Percentiles rank a stretch among this genome's conserved stretches.
phyloP scores from a whole-genome alignment of 2,113 vertebrate species.

The Hystrix cristata region DNA sequence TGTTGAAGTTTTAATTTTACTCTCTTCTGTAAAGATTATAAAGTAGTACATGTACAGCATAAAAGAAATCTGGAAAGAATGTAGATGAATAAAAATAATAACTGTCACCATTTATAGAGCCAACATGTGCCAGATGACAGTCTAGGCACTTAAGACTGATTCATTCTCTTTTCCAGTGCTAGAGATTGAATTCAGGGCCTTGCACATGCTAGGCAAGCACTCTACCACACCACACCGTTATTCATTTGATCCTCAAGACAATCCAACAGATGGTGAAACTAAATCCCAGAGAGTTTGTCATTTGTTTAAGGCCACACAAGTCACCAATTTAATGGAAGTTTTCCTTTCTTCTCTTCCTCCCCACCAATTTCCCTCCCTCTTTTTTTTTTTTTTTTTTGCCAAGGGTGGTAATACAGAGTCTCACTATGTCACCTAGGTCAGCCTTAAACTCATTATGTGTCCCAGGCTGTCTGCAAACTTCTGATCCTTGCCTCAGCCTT shows the following conservation, averaged over 20 bases:
- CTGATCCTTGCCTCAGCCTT: neutral
- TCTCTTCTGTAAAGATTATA: neutral
- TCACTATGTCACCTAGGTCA: no score
- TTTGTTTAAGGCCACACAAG: neutral
- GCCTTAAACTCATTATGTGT: neutral
- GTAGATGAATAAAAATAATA: neutral
- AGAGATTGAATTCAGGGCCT: neutral
- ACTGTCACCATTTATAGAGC: neutral
- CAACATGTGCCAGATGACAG: neutral
- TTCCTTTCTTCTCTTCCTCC: neutral
- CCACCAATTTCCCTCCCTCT: neutral
- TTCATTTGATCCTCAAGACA: neutral
- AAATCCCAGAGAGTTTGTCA: neutral
- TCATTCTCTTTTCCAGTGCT: neutral
- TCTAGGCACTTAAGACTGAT: neutral
- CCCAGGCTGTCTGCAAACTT: neutral
- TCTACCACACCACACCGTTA: neutral
- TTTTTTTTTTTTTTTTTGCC: neutral
- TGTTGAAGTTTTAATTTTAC: neutral
- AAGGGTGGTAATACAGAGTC: no score
- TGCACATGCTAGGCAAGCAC: neutral
- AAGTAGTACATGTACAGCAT: neutral
- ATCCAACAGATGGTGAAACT: neutral
- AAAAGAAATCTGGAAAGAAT: constrained; percentile 15
- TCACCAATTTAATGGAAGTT: neutral